Conservation (phyloP, 1,140 invertebrate species). For the Drosophila persimilis region DNA sequence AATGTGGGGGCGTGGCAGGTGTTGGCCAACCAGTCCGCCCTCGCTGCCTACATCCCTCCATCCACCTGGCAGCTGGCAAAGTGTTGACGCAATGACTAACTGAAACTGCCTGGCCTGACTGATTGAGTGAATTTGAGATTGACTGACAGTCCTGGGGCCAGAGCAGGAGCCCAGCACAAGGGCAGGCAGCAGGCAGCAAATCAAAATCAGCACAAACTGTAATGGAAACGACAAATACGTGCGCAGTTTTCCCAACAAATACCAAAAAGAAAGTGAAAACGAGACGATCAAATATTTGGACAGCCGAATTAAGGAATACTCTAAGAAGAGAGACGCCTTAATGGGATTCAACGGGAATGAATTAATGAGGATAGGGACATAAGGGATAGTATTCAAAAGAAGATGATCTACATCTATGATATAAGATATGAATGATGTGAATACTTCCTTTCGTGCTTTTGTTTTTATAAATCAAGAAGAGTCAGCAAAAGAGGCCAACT, state of each 20-base stretch:
- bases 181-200: conserved; percentile 55
- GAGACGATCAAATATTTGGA: no score
- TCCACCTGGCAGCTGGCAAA: conserved; percentile 35
- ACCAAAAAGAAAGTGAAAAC: conserved; percentile 12
- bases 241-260: conserved; percentile 58
- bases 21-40: conserved; percentile 12
- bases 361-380: no score
- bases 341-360: no score
- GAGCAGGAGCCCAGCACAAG: not conserved
- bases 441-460: no score
- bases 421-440: no score
- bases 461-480: no score
- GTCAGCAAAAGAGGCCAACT: no score
- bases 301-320: not conserved
- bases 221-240: conserved; percentile 81
- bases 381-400: no score
- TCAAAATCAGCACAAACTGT: conserved; percentile 81
- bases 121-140: conserved; percentile 80
- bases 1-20: conserved; percentile 48
- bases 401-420: no score
- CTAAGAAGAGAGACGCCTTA: not conserved
- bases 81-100: conserved; percentile 77
- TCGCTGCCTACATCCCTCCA: not conserved
- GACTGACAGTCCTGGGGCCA: conserved; percentile 56
- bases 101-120: conserved; percentile 73